Conservation (phyloP, 2,113 vertebrate species). For the Tinamus guttatus region DNA sequence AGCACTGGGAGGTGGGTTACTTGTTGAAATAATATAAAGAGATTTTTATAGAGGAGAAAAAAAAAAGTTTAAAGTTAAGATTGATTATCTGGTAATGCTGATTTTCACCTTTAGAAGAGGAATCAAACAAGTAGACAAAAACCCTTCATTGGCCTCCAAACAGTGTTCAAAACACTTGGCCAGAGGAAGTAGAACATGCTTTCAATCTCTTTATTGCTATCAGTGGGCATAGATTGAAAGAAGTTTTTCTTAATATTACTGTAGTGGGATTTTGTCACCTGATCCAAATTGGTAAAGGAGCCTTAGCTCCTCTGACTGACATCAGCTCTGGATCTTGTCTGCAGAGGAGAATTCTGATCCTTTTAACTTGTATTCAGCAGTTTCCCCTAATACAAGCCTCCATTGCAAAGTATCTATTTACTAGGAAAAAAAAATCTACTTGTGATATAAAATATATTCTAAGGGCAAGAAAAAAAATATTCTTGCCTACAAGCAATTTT, state of each 20-base stretch:
- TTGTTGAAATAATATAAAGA: background rate
- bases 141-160: background rate
- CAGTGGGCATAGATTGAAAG: background rate
- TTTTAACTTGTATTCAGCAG: background rate
- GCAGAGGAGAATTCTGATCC: background rate
- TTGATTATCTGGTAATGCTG: background rate
- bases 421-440: background rate
- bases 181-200: background rate
- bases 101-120: background rate
- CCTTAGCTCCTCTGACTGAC: background rate
- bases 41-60: background rate
- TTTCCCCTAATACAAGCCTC: background rate
- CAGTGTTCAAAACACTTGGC: background rate
- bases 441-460: background rate
- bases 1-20: background rate
- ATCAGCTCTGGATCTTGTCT: background rate
- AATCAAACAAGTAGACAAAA: background rate
- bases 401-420: background rate
- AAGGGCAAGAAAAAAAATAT: background rate
- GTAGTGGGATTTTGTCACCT: background rate
- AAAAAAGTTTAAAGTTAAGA: background rate
- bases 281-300: background rate
- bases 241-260: background rate
- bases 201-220: background rate
- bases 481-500: background rate